Evolutionary conservation across 2,797 vertebrate species (phyloP).

Genomic region (Spizella passerina): DNA sequence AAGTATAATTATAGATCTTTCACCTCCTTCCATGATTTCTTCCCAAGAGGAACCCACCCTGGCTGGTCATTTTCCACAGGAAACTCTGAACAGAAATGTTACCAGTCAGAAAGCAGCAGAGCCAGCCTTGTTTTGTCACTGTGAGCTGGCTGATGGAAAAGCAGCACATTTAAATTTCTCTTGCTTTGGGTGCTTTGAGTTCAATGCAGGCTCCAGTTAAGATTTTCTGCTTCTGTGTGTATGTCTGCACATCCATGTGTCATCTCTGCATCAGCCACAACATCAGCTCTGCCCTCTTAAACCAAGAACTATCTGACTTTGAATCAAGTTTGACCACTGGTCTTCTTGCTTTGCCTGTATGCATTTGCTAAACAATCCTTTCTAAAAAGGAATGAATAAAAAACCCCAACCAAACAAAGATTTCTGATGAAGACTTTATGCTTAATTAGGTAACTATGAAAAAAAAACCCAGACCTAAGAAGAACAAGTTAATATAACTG

Average conservation of each 20-base stretch:
- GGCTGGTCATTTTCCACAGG: not conserved
- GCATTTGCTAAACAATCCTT: not conserved
- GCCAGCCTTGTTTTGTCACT: not conserved
- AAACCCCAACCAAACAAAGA: not conserved
- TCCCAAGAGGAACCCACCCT: not conserved
- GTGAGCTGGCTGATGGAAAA: not conserved
- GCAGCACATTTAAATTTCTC: not conserved
- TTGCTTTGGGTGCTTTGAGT: not conserved
- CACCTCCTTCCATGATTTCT: not conserved
- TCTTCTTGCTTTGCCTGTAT: not conserved
- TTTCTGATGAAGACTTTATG: not conserved
- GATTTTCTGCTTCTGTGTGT: rapidly evolving
- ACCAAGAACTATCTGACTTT: rapidly evolving
- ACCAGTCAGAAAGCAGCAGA: not conserved
- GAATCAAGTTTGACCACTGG: not conserved
- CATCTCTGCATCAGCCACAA: not conserved
- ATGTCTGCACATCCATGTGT: rapidly evolving
- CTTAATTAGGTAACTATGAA: not conserved
- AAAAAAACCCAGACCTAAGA: not conserved
- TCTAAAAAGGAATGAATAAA: no score
- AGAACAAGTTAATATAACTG: not conserved
- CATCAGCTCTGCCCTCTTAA: not conserved
- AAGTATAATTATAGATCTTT: not conserved
- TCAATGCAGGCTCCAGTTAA: not conserved
- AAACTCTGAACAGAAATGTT: not conserved